A percentile compares a stretch with the other conserved stretches of the same genome.
Evolutionary conservation across 2,888 invertebrate species (phyloP).

Genomic region (Plebejus argus): DNA sequence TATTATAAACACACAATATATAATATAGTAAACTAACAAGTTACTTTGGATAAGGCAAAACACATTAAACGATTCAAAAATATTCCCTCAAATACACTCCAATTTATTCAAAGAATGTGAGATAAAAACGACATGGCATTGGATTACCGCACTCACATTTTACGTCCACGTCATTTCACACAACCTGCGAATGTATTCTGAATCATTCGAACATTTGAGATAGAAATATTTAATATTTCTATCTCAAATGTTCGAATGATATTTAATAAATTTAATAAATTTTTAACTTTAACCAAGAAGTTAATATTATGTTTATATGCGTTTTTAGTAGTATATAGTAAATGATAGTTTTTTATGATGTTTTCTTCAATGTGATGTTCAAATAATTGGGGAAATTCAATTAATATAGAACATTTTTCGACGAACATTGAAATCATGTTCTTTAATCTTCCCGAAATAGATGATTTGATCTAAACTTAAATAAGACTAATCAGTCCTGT

Average conservation of each 20-base stretch:
- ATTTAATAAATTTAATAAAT: too few relatives aligned
- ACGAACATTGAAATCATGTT: too few relatives aligned
- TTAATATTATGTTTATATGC: background rate
- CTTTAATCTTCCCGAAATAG: too few relatives aligned
- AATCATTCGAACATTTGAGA: background rate
- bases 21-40: too few relatives aligned
- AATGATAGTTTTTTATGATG: too few relatives aligned
- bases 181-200: background rate
- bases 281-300: background rate
- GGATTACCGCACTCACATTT: background rate
- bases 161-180: background rate
- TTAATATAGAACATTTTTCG: too few relatives aligned
- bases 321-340: background rate
- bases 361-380: too few relatives aligned
- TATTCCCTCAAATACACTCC: background rate
- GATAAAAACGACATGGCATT: background rate
- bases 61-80: background rate
- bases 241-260: too few relatives aligned
- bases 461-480: too few relatives aligned
- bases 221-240: background rate
- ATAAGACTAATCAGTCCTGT: background rate
- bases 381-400: too few relatives aligned
- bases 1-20: too few relatives aligned
- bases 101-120: conserved; percentile 1
- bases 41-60: too few relatives aligned